Evolutionary conservation across 2,888 invertebrate genomes (phyloP).

Genomic region (Lathronympha strigana): DNA sequence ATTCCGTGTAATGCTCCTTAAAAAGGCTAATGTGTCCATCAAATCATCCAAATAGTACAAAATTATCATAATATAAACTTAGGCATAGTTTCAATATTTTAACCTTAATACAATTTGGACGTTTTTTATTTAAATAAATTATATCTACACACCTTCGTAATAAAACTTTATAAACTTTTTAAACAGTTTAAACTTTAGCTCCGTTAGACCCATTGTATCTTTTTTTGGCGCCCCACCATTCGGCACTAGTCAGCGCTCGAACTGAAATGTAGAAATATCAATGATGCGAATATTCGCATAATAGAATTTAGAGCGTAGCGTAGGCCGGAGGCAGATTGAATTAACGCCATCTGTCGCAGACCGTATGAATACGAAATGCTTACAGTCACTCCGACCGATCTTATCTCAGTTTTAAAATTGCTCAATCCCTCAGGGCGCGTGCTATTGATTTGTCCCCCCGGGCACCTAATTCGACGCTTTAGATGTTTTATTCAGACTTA

Average conservation of each 20-base stretch:
- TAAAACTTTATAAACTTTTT: too few relatives aligned
- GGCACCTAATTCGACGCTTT: constrained; percentile 74
- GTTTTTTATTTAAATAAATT: too few relatives aligned
- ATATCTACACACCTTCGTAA: too few relatives aligned
- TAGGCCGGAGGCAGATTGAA: constrained; percentile 81
- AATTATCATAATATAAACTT: too few relatives aligned
- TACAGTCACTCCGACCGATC: constrained; percentile 75
- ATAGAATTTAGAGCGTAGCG: constrained; percentile 81
- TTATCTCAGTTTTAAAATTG: constrained; percentile 84
- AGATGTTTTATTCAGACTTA: constrained; percentile 75
- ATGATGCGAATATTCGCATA: constrained; percentile 82
- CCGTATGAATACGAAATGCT: constrained; percentile 82
- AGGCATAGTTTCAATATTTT: too few relatives aligned
- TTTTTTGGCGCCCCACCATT: not conserved
- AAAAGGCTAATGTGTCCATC: too few relatives aligned
- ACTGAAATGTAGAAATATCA: constrained; percentile 81
- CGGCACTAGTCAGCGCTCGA: constrained; percentile 56
- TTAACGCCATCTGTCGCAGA: constrained; percentile 82
- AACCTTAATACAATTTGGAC: too few relatives aligned
- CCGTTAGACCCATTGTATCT: too few relatives aligned
- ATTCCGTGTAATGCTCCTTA: too few relatives aligned
- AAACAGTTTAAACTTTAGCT: too few relatives aligned
- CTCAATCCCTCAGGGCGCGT: constrained; percentile 74
- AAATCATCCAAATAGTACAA: too few relatives aligned
- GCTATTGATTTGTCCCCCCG: constrained; percentile 78